phyloP scores from a whole-genome alignment of 2,888 invertebrate species.

The Iselma pallidipennis region DNA sequence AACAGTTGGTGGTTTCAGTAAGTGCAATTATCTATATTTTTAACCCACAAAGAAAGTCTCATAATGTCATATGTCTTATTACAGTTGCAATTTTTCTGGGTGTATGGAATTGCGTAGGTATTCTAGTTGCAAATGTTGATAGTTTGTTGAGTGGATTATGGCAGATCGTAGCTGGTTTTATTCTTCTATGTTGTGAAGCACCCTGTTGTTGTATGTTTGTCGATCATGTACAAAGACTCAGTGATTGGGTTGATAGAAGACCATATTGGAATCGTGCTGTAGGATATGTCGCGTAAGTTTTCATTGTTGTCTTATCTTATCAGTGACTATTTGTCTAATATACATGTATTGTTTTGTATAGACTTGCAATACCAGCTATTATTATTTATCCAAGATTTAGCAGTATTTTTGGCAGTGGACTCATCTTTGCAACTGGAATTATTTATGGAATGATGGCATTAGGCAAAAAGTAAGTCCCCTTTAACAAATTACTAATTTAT shows the following conservation, averaged over 20 bases:
- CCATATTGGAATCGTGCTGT: slow-evolving; percentile 91
- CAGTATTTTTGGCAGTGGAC: slow-evolving; percentile 84
- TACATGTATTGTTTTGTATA: slow-evolving; percentile 49
- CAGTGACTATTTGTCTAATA: background rate
- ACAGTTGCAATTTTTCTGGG: slow-evolving; percentile 86
- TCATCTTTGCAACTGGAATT: slow-evolving; percentile 86
- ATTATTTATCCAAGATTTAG: slow-evolving; percentile 74
- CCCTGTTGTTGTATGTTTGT: slow-evolving; percentile 97
- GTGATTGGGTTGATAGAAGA: slow-evolving; percentile 79
- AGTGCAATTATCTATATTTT: too few relatives aligned
- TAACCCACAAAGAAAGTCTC: too few relatives aligned
- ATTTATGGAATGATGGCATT: slow-evolving; percentile 94
- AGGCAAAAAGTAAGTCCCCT: slow-evolving; percentile 85
- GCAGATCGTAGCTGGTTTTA: slow-evolving; percentile 88
- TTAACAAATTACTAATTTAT: slow-evolving; percentile 1
- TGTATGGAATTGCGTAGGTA: slow-evolving; percentile 71
- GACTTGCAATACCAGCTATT: slow-evolving; percentile 79
- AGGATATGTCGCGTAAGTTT: slow-evolving; percentile 80
- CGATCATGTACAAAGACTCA: slow-evolving; percentile 87
- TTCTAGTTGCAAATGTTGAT: slow-evolving; percentile 64
- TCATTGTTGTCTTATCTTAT: slow-evolving; percentile 2
- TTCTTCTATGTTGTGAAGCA: slow-evolving; percentile 88
- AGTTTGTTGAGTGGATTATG: slow-evolving; percentile 80
- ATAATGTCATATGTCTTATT: too few relatives aligned
- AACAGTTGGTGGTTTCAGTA: slow-evolving; percentile 82